Conservation (phyloP, 2,888 invertebrate species). For the Candidula unifasciata region DNA sequence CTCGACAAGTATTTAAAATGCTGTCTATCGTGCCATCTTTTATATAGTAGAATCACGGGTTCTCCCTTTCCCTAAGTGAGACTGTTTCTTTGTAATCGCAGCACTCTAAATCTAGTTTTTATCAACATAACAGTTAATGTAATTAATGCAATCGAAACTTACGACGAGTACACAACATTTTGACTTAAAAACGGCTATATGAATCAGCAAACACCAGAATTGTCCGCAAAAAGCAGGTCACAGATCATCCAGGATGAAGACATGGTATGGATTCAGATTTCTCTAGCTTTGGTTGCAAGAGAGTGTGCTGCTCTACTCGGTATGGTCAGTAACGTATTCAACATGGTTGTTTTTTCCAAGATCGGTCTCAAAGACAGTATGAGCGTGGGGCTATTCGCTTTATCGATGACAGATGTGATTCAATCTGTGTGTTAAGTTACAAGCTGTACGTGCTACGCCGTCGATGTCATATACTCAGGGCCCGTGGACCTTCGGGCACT, state of each 20-base stretch:
- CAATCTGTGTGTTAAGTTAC: not conserved
- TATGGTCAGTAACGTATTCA: conserved; percentile 12
- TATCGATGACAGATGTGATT: conserved; percentile 19
- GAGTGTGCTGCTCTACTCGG: not conserved
- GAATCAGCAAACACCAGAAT: too few species aligned
- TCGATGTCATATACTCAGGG: not conserved
- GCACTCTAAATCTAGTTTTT: too few species aligned
- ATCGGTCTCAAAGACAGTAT: conserved; percentile 13
- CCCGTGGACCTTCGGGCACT: conserved; percentile 1
- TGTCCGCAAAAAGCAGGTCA: too few species aligned
- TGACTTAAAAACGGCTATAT: too few species aligned
- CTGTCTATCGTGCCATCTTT: too few species aligned
- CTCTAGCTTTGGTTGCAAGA: not conserved
- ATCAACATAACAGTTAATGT: too few species aligned
- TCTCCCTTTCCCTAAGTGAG: too few species aligned
- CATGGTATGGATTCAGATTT: not conserved
- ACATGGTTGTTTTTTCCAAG: conserved; percentile 26
- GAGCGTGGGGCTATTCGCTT: not conserved
- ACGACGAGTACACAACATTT: too few species aligned
- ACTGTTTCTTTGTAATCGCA: too few species aligned
- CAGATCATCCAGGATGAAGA: not conserved
- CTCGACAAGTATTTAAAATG: too few species aligned
- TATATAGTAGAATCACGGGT: too few species aligned
- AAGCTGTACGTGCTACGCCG: not conserved
- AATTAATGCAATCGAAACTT: too few species aligned